phyloP scores from a whole-genome alignment of 2,797 vertebrate species.

The Gallinago solitaria region DNA sequence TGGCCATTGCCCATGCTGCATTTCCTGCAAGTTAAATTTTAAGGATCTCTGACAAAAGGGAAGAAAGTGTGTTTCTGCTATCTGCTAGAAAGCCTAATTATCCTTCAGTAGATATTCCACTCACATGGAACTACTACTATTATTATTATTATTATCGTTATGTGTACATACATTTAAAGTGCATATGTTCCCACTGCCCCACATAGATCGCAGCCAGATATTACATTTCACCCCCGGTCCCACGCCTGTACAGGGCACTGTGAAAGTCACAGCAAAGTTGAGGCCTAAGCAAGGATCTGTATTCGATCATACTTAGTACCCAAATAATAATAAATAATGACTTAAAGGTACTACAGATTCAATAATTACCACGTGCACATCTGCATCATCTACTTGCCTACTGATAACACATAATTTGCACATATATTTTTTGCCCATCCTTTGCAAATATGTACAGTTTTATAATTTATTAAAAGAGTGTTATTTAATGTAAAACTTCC shows the following conservation, averaged over 20 bases:
- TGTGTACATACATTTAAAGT: not conserved
- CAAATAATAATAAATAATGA: not conserved
- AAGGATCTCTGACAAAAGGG: conserved; percentile 38
- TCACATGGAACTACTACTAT: not conserved
- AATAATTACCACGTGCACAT: not conserved
- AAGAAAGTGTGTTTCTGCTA: not conserved
- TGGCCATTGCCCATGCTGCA: conserved; percentile 99
- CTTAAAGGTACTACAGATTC: not conserved
- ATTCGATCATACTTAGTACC: not conserved
- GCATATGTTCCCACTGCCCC: not conserved
- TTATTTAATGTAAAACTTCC: not conserved
- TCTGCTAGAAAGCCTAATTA: not conserved
- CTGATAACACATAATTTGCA: not conserved
- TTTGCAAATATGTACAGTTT: not conserved
- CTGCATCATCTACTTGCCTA: not conserved
- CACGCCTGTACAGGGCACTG: not conserved
- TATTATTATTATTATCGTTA: not conserved
- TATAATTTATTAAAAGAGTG: not conserved
- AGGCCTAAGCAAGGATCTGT: not conserved
- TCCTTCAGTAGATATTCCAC: not conserved
- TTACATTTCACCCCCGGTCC: not conserved
- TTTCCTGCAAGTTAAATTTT: conserved; percentile 85
- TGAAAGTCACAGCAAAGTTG: not conserved
- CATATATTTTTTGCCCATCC: not conserved
- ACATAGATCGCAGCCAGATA: not conserved